Evolutionary conservation across 2,113 vertebrate species (phyloP), one percentile per base, ranked within the genome.

Genomic region (Triplophysa siluroides): DNA sequence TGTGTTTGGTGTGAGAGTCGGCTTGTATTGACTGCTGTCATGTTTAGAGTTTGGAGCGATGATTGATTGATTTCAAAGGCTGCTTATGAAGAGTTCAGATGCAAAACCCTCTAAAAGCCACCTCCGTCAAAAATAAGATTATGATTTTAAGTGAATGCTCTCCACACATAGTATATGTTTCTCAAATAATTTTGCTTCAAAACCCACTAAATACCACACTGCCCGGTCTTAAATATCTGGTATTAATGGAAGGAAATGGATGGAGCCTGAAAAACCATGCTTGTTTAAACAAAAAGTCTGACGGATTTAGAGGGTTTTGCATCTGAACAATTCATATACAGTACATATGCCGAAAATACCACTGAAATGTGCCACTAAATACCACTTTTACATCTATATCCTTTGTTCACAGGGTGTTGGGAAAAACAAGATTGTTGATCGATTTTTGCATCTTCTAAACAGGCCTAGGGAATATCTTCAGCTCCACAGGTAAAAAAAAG

Each of bases 391-490:
- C 4, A 65, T 45, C 21, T 68, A 63, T 33, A 58, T 75, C 4
- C 52, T 70, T 76, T 13, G 52, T 21, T 67, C 0, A 50, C 85
- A 99, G 98, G 98, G 98, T 9, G 98, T 99, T 16, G 98, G 98
- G 38, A 99, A 99, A 86, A 99, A 99, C 90, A 99, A 99, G 90
- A 91, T 99, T 56, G 95, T 96, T 80, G 98, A 99, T 88, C 89
- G 96, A 86, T 99, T 99, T 81, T 94, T 99, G 82, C 95, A 99
- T 70, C 93, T 99, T 38, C 92, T 99, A 84, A 99, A 98, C 88
- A 93, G 97, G 72, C 96, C 97, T 13, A 93, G 98, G 87, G 98
- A 99, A 84, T 99, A 99, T 89, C 93, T 99, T 10, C 98, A 99
- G 67, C 93, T 99, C 41, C 98, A 99, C 88, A 95, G 98, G 98